Conservation (phyloP, 2,888 invertebrate genomes). For the Eudasyphora cyanicolor region DNA sequence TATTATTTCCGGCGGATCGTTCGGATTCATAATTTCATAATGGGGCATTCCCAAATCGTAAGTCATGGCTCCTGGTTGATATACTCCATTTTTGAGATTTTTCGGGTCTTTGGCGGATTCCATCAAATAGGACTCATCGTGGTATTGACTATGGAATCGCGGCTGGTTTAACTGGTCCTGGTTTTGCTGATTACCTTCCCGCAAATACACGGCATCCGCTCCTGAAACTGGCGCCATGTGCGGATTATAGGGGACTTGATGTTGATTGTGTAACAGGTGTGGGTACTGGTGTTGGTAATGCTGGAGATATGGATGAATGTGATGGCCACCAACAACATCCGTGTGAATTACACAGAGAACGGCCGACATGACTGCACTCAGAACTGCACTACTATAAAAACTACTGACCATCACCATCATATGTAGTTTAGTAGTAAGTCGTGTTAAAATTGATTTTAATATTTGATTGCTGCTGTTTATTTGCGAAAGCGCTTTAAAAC, state of each 20-base stretch:
- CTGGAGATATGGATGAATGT: background rate
- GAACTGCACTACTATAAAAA: background rate
- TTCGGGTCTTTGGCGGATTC: constrained; percentile 50
- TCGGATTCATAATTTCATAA: constrained; percentile 73
- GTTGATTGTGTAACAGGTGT: background rate
- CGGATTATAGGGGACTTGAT: background rate
- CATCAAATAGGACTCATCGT: background rate
- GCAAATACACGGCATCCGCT: background rate
- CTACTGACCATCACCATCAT: background rate
- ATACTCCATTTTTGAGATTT: constrained; percentile 69
- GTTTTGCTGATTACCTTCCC: background rate
- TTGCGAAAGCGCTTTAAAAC: constrained; percentile 23
- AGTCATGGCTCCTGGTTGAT: constrained; percentile 72
- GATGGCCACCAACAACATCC: background rate
- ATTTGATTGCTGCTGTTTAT: background rate
- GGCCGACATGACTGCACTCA: background rate
- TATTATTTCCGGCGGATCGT: constrained; percentile 74
- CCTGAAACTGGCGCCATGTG: background rate
- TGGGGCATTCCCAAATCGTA: constrained; percentile 73
- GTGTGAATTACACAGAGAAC: background rate
- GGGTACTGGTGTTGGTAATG: background rate
- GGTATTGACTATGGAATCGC: too few relatives aligned
- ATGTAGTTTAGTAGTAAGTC: background rate
- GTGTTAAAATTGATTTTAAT: constrained; percentile 35
- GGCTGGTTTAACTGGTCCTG: background rate